Percentiles rank a stretch among this genome's conserved stretches.
Conservation (phyloP, 2,797 vertebrate species). For the Gallinago stenura region DNA sequence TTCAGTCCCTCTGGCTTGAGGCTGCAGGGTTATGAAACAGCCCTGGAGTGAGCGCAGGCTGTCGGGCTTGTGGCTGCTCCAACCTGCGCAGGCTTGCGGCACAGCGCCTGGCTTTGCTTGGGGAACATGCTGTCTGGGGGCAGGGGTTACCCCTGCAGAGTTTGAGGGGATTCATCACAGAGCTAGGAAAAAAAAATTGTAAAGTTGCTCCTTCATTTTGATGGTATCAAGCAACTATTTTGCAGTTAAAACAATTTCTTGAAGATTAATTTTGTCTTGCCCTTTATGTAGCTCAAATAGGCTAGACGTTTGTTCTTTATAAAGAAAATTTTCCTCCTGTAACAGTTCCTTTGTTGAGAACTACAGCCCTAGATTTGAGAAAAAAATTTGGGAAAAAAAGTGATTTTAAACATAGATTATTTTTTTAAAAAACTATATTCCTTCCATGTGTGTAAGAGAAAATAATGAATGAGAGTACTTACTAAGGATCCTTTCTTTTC, state of each 20-base stretch:
- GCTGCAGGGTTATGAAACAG: not conserved
- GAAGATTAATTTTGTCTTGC: not conserved
- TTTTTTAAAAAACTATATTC: not conserved
- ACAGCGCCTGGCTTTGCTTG: not conserved
- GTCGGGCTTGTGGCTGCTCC: fast-evolving
- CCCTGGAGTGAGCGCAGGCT: not conserved
- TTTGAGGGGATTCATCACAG: not conserved
- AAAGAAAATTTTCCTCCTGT: not conserved
- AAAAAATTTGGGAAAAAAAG: not conserved
- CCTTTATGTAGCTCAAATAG: not conserved
- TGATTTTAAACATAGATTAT: not conserved
- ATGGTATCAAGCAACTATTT: not conserved
- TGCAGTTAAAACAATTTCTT: not conserved
- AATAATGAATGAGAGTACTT: not conserved
- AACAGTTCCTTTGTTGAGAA: not conserved
- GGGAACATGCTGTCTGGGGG: not conserved
- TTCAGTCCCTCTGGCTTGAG: not conserved
- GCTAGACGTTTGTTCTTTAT: fast-evolving
- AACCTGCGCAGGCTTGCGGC: not conserved
- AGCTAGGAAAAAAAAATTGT: not conserved
- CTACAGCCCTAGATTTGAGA: not conserved
- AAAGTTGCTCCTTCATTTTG: not conserved
- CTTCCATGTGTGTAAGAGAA: not conserved
- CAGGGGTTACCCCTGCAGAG: not conserved
- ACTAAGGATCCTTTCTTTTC: not conserved